Evolutionary conservation across 2,797 vertebrate species (phyloP).

Genomic region (Gila robusta): DNA sequence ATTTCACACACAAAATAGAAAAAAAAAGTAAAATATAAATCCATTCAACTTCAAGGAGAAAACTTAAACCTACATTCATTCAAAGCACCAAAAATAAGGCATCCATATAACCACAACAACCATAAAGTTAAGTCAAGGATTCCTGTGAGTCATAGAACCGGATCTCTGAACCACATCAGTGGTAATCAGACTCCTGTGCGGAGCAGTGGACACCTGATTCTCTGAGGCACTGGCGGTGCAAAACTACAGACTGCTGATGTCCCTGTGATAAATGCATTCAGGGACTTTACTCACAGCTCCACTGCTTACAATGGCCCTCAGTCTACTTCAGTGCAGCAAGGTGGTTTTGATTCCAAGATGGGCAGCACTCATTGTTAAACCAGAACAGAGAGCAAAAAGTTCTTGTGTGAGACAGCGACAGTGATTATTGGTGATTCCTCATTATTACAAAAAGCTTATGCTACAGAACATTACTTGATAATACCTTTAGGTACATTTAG

Average conservation of each 20-base stretch:
- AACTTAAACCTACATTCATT: background rate
- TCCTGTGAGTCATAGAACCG: constrained; percentile 30
- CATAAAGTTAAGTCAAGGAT: background rate
- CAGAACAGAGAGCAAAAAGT: background rate
- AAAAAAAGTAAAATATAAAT: background rate
- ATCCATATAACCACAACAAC: constrained; percentile 8
- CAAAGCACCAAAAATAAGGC: background rate
- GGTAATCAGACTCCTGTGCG: constrained; percentile 29
- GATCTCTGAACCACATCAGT: constrained; percentile 52
- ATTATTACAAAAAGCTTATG: background rate
- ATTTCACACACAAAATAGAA: background rate
- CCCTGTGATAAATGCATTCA: constrained; percentile 37
- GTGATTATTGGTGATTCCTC: too few species aligned
- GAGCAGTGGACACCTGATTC: constrained; percentile 50
- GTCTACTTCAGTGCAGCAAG: constrained; percentile 19
- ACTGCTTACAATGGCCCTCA: constrained; percentile 37
- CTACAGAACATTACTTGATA: background rate
- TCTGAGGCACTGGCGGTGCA: constrained; percentile 33
- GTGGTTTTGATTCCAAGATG: constrained; percentile 28
- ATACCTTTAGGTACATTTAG: background rate
- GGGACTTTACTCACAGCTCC: background rate
- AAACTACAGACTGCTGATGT: constrained; percentile 29
- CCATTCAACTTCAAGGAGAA: background rate
- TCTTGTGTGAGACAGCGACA: background rate
- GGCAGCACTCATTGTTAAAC: constrained; percentile 21